Base-by-base conservation (phyloP, 2,113 vertebrate genomes). In the Syngnathoides biaculeatus region DNA sequence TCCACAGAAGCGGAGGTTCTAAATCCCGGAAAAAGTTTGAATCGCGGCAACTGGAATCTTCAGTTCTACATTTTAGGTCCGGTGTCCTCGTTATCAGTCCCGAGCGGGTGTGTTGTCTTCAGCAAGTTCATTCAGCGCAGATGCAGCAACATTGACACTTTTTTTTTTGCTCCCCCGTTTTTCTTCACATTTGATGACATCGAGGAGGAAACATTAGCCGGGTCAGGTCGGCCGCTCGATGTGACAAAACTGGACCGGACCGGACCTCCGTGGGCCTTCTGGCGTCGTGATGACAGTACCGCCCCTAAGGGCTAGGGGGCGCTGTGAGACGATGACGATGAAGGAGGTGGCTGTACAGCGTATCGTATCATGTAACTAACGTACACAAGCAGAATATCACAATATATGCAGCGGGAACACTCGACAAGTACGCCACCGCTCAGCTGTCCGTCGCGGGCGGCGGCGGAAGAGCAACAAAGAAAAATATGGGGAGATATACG, bases 371-470 rank as follows among this genome's bases (percentile, higher is more conserved):
- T 82, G 74, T 79, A 71, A 88, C 76, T 79, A 71, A 88, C 76
- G 30, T 72, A 90, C 86, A 90, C 84, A 88, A 89, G 87, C 87
- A 57, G 83, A 89, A 87, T 86, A 86, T 80, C 87, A 85, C 88
- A 85, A 88, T 84, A 88, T 82, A 88, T 82, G 85, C 84, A 88
- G 84, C 85, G 72, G 81, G 88, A 88, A 90, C 86, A 88, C 85
- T 79, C n/a, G 83, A 84, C 78, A 80, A 87, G 82, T 80, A 80
- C 72, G 58, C 81, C 77, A 80, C 78, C 80, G 86, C 83, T 83
- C 57, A 26, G 64, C n/a, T 19, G 76, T 78, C 73, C 78, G 9
- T 69, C 79, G 63, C 78, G 81, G 80, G 85, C 81, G 84, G 87
- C 84, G 80, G 72, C 74, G 82, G 70, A 78, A 50, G 67, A 61